Conservation (phyloP, 2,888 invertebrate species). For the Hyposoter didymator region DNA sequence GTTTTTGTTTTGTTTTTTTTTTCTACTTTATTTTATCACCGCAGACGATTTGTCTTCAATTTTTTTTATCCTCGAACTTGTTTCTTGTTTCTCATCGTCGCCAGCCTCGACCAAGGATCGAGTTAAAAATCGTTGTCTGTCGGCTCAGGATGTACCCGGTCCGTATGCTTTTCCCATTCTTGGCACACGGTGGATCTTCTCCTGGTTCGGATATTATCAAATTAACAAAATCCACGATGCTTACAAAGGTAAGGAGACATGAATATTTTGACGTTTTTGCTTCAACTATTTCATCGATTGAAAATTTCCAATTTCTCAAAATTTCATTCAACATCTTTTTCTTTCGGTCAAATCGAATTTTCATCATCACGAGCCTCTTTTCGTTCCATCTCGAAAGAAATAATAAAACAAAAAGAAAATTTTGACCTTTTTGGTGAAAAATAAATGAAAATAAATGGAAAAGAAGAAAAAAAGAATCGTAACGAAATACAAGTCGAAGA, state of each 20-base stretch:
- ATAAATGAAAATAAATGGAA: neutral
- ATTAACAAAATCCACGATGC: constrained; percentile 92
- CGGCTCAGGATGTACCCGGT: constrained; percentile 88
- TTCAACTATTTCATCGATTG: neutral
- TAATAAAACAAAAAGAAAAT: neutral
- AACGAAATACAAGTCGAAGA: constrained; percentile 48
- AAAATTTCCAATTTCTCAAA: neutral
- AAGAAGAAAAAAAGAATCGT: constrained; percentile 32
- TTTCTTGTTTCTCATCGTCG: constrained; percentile 1
- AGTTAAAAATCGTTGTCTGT: constrained; percentile 70
- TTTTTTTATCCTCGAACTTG: neutral
- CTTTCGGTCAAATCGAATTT: neutral
- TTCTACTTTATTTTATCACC: neutral
- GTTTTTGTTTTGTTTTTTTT: neutral
- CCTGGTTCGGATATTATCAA: constrained; percentile 87
- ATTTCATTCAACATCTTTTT: neutral
- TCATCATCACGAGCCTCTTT: neutral
- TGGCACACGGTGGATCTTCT: constrained; percentile 93
- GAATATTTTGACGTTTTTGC: constrained; percentile 31
- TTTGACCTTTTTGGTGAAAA: neutral
- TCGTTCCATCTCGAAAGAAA: neutral
- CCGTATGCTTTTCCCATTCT: constrained; percentile 90
- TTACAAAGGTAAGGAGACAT: constrained; percentile 88
- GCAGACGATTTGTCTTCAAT: neutral
- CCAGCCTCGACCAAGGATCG: constrained; percentile 68